Evolutionary conservation across 2,113 vertebrate species (phyloP).

Genomic region (Calcarius ornatus): DNA sequence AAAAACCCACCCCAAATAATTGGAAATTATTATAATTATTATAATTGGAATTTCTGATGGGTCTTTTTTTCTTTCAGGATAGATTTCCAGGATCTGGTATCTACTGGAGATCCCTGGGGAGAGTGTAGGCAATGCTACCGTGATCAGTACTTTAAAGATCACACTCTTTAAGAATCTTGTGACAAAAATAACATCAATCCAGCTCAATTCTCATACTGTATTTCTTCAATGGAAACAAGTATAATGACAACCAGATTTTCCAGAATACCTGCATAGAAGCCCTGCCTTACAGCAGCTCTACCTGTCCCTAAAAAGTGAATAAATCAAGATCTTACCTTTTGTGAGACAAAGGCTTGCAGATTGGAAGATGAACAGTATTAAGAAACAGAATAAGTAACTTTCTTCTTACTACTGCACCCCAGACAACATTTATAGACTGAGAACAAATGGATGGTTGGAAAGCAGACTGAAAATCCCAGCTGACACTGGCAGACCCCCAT

Average conservation of each 20-base stretch:
- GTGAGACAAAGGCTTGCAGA: slow-evolving; percentile 10
- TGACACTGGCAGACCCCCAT: background rate
- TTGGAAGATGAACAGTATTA: slow-evolving; percentile 10
- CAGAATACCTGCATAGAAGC: background rate
- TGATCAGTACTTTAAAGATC: background rate
- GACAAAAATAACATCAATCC: background rate
- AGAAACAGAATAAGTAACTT: background rate
- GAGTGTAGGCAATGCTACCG: background rate
- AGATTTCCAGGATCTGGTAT: background rate
- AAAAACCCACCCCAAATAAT: background rate
- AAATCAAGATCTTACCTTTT: slow-evolving; percentile 72
- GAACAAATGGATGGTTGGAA: background rate
- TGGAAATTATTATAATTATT: background rate
- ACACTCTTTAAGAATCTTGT: background rate
- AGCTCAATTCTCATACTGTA: background rate
- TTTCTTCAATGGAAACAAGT: background rate
- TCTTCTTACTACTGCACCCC: slow-evolving; percentile 3
- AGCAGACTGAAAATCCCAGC: slow-evolving; percentile 21
- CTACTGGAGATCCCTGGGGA: background rate
- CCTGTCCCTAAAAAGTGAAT: background rate
- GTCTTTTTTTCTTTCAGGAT: too few relatives aligned
- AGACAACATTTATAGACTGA: background rate
- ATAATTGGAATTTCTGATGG: too few relatives aligned
- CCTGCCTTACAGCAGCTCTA: background rate
- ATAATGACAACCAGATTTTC: background rate